Base-by-base conservation (phyloP, 2,888 invertebrate genomes). In the Nomada ferruginata region DNA sequence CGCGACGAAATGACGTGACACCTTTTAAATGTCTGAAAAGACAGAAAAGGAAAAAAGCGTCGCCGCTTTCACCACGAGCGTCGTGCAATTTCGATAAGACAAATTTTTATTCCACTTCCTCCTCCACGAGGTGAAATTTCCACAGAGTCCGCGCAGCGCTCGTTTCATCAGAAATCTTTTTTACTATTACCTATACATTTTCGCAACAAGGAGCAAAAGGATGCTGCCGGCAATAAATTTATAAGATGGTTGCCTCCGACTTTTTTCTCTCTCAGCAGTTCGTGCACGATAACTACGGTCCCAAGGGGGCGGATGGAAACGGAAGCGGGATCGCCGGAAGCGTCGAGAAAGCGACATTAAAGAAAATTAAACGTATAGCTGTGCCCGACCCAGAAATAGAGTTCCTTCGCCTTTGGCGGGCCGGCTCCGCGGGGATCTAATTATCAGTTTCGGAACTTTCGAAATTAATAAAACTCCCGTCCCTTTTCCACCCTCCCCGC, bases 401-500 rank as follows among this genome's bases (percentile, higher is more conserved):
- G 87, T 86, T 86, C 70, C 85, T 69, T 80, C 78, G 82, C 79
- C 87, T 81, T 86, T 86, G 82, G 82, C 82, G 84, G 84, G 73
- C 82, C 76, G 79, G 69, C 79, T 84, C 87, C 91, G 74, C 79
- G 82, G 85, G 91, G 91, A 91, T 93, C 92, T 93, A 92, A 92
- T 93, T 93, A 92, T 92, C 91, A 91, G 92, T 91, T 91, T 86
- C 87, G 85, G 87, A 92, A 93, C 89, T 92, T 92, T 91, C 84
- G 89, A 92, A 92, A 93, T 93, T 93, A 93, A 93, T 93, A 92
- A 93, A 92, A 92, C 90, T 92, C 89, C 82, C 74, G 65, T 81
- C 61, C 74, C 76, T 50, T 71, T 53, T 47, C 52, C 63, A 42
- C 13, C 53, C 63, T 23, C 26, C 29, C 15, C 13, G 57, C 50